A percentile compares a stretch with the other conserved stretches of the same genome.
Evolutionary conservation across 2,797 vertebrate species (phyloP).

Genomic region (Rhodeus uyekii): DNA sequence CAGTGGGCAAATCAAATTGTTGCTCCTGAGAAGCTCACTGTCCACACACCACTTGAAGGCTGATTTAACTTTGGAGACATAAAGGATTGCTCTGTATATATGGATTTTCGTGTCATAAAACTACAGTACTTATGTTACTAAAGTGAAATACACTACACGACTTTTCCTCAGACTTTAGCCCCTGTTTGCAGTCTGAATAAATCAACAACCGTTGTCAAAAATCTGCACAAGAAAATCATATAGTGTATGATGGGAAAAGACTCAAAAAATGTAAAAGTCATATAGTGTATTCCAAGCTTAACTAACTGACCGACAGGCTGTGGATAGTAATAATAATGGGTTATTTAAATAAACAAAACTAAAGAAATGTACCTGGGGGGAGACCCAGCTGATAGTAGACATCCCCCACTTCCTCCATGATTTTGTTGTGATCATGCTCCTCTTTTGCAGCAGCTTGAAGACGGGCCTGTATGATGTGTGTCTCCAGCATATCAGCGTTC

Average conservation of each 20-base stretch:
- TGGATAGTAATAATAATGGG: background rate
- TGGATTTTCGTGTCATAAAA: background rate
- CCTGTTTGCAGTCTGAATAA: no score
- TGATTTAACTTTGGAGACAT: constrained; percentile 75
- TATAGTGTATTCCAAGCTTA: background rate
- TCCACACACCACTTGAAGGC: constrained; percentile 83
- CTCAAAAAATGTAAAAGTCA: no score
- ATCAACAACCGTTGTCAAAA: no score
- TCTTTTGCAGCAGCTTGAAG: constrained; percentile 74
- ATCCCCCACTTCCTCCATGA: constrained; percentile 62
- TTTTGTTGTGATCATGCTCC: constrained; percentile 60
- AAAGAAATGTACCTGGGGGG: constrained; percentile 74
- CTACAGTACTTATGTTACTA: background rate
- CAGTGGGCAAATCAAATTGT: constrained; percentile 82
- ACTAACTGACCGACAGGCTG: background rate
- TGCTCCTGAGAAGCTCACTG: constrained; percentile 77
- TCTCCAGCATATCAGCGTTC: constrained; percentile 80
- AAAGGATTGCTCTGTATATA: background rate
- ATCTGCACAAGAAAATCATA: no score
- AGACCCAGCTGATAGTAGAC: constrained; percentile 61
- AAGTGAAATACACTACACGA: background rate
- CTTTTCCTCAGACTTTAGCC: background rate
- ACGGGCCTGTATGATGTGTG: constrained; percentile 81
- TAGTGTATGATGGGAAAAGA: no score
- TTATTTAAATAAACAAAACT: constrained; percentile 8